These are phyloP conservation scores for Mirza zaza DNA, from an alignment of 2,113 vertebrate species.

Conservation along the genomic window DNA sequence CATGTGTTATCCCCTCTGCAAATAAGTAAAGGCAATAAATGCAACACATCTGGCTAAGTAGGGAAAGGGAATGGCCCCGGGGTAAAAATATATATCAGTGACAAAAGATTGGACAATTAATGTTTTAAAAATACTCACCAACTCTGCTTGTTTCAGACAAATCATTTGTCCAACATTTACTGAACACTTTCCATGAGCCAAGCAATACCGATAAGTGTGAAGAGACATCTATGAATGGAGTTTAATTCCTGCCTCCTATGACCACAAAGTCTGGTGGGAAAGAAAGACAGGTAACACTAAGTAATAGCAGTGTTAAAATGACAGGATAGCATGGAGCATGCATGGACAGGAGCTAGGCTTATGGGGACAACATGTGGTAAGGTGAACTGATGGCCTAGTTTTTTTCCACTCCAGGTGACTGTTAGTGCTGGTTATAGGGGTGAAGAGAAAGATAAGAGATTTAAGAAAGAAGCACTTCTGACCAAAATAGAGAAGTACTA, in stretches of 20 bases:
- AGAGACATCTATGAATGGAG: not conserved
- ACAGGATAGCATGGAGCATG: fast-evolving
- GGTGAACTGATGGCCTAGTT: not conserved
- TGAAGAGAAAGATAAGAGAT: not conserved
- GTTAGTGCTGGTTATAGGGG: not conserved
- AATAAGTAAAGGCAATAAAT: not conserved
- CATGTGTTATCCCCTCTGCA: not conserved
- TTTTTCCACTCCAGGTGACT: not conserved
- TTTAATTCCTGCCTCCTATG: not conserved
- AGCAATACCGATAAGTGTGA: not conserved
- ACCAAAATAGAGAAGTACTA: slow-evolving; percentile 24
- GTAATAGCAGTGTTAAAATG: not conserved
- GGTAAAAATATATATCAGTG: not conserved
- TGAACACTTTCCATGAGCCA: not conserved
- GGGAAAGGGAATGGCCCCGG: not conserved
- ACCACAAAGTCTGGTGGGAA: not conserved
- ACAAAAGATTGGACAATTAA: not conserved
- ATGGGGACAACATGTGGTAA: not conserved
- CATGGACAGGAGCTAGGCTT: not conserved
- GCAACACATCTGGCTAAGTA: not conserved
- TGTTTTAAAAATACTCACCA: not conserved
- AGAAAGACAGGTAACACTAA: not conserved
- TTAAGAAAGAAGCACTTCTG: not conserved
- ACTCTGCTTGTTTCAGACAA: not conserved
- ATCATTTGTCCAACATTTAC: not conserved